A percentile compares a stretch with the other conserved stretches of the same genome.
Evolutionary conservation across 2,888 invertebrate genomes (phyloP).

Genomic region (Plemyria rubiginata): DNA sequence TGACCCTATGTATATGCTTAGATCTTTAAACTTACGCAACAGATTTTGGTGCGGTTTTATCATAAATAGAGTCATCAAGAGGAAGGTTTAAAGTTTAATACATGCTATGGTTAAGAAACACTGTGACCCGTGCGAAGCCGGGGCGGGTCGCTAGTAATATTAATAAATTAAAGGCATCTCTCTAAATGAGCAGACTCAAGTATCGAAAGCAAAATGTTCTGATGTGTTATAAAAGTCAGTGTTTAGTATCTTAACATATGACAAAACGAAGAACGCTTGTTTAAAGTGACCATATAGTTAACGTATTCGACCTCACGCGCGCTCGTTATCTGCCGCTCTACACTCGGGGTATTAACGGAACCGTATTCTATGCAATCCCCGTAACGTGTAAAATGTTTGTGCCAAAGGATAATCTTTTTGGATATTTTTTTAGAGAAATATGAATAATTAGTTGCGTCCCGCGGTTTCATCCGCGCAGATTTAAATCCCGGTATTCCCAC

Average conservation of each 20-base stretch:
- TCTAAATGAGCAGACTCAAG: background rate
- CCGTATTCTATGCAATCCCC: constrained; percentile 8
- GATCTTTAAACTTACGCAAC: too few species aligned
- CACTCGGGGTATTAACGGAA: constrained; percentile 47
- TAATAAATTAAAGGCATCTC: too few species aligned
- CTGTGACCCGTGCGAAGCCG: too few species aligned
- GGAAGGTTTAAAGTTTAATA: too few species aligned
- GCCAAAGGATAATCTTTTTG: constrained; percentile 70
- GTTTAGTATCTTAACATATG: constrained; percentile 12
- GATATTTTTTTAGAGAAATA: constrained; percentile 43
- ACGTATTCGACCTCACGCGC: constrained; percentile 73
- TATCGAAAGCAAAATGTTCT: background rate
- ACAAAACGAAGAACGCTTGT: constrained; percentile 47
- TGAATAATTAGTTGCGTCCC: too few species aligned
- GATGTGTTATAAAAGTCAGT: background rate
- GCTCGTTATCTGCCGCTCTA: constrained; percentile 58
- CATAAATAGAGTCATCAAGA: too few species aligned
- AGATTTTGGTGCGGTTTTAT: too few species aligned
- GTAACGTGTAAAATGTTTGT: constrained; percentile 64
- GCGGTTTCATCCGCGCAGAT: too few species aligned
- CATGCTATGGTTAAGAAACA: too few species aligned
- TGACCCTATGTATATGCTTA: too few species aligned
- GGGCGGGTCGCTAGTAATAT: too few species aligned
- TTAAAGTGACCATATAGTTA: constrained; percentile 65
- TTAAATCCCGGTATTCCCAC: too few species aligned